phyloP scores from a whole-genome alignment of 2,888 invertebrate genomes.

The Watsonalla binaria region DNA sequence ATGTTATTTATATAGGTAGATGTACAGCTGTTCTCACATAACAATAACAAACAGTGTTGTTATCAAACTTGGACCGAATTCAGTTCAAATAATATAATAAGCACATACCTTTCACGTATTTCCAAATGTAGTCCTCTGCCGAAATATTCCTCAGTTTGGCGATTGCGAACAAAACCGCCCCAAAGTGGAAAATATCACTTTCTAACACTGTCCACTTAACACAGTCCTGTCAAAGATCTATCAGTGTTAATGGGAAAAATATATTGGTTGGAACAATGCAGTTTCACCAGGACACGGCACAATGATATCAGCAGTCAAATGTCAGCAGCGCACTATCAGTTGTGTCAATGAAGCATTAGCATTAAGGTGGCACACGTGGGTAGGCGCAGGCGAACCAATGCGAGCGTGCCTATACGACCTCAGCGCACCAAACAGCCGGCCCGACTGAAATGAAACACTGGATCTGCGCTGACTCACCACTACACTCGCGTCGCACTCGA shows the following conservation, averaged over 20 bases:
- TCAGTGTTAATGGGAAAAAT: constrained; percentile 27
- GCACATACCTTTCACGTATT: constrained; percentile 69
- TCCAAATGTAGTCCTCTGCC: constrained; percentile 66
- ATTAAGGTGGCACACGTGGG: constrained; percentile 61
- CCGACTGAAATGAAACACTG: constrained; percentile 71
- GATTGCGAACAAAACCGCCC: constrained; percentile 48
- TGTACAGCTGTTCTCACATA: background rate
- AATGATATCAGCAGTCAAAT: constrained; percentile 58
- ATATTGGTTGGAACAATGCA: constrained; percentile 12
- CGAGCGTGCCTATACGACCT: constrained; percentile 49
- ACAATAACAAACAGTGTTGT: background rate
- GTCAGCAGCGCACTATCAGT: constrained; percentile 61
- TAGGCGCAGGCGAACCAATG: constrained; percentile 22
- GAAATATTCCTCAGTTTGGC: constrained; percentile 72
- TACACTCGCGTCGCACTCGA: constrained; percentile 56
- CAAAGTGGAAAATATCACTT: constrained; percentile 52
- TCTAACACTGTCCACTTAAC: constrained; percentile 54
- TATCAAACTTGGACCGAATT: constrained; percentile 54
- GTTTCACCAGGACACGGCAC: constrained; percentile 34
- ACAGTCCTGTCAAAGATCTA: constrained; percentile 27
- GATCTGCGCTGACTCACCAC: constrained; percentile 44
- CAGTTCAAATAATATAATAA: constrained; percentile 13
- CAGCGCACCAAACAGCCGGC: constrained; percentile 66
- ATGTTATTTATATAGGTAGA: too few species aligned
- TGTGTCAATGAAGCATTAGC: constrained; percentile 38